Conservation (phyloP, 2,797 vertebrate species). For the Apodemus agrarius region DNA sequence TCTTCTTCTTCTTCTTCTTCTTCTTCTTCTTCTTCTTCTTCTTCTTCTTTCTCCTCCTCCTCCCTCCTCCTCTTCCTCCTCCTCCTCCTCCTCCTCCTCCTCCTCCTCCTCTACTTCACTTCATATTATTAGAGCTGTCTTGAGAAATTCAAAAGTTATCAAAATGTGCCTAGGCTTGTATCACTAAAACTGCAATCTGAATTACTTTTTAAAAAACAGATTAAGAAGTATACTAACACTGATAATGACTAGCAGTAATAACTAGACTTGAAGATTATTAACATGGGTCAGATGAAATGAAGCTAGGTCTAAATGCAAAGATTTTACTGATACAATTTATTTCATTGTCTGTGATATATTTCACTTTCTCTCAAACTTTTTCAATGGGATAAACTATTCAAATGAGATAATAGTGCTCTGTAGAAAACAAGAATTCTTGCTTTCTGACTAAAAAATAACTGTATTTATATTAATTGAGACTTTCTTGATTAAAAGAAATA, state of each 20-base stretch:
- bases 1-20: background rate
- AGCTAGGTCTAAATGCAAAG: background rate
- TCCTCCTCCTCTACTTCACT: background rate
- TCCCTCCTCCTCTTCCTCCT: background rate
- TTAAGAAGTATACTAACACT: background rate
- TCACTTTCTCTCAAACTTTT: background rate
- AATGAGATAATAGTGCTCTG: background rate
- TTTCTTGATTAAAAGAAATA: background rate
- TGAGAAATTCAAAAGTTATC: background rate
- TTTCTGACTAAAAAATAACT: background rate
- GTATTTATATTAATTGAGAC: background rate
- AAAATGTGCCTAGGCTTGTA: background rate
- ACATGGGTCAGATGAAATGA: background rate
- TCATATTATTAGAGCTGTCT: background rate
- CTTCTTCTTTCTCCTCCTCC: background rate
- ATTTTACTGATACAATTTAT: background rate
- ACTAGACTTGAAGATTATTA: background rate
- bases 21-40: no score
- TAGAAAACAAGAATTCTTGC: background rate
- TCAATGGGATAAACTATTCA: background rate
- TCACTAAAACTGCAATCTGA: background rate
- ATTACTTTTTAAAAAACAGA: background rate
- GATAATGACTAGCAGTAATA: background rate
- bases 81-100: background rate
- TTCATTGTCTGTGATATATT: background rate